phyloP scores from a whole-genome alignment of 2,113 vertebrate species.

The Phalacrocorax aristotelis region DNA sequence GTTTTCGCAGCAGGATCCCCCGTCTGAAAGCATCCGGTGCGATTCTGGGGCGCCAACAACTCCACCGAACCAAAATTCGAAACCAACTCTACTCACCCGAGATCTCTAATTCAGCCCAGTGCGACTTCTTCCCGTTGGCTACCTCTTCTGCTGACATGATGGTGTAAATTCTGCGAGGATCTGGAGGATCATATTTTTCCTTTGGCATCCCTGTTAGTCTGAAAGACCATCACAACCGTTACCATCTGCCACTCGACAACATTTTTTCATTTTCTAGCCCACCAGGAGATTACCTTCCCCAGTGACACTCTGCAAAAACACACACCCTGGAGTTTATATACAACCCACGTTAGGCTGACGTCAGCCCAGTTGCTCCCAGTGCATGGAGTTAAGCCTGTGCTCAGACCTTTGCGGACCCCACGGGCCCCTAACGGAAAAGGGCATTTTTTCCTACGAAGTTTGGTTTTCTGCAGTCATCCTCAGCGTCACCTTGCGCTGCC shows the following conservation, averaged over 20 bases:
- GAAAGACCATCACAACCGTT: constrained; percentile 12
- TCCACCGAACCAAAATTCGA: rapidly evolving
- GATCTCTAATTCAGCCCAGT: constrained; percentile 98
- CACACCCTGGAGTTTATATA: rapidly evolving
- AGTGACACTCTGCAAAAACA: not conserved
- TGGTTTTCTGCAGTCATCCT: not conserved
- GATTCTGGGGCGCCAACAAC: not conserved
- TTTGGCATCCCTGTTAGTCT: constrained; percentile 99
- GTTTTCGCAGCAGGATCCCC: no score
- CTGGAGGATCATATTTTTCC: constrained; percentile 99
- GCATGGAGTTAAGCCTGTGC: not conserved
- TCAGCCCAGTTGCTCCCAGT: not conserved
- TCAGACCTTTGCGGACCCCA: not conserved
- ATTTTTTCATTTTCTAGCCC: not conserved
- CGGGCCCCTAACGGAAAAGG: rapidly evolving
- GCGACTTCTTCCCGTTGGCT: constrained; percentile 95
- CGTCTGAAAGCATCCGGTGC: rapidly evolving
- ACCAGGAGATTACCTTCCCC: not conserved
- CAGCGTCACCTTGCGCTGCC: not conserved
- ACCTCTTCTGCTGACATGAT: constrained; percentile 99
- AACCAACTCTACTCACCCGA: constrained; percentile 81
- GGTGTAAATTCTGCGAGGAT: constrained; percentile 97
- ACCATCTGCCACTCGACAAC: not conserved
- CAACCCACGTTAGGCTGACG: rapidly evolving
- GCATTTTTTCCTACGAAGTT: not conserved